Conservation (phyloP, 2,888 invertebrate species). For the Euproctis similis region DNA sequence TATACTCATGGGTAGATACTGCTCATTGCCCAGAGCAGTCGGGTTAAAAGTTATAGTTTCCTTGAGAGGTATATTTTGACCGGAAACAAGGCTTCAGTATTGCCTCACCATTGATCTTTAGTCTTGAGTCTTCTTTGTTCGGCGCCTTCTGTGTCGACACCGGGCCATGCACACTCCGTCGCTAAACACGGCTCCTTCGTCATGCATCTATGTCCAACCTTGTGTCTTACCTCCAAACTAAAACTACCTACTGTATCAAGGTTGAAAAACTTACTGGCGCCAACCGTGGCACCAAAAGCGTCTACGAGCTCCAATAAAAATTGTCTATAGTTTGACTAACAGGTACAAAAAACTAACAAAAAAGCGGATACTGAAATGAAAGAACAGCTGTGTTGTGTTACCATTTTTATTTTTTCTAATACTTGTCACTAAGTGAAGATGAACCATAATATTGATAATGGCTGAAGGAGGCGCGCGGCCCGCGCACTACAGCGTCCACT, state of each 20-base stretch:
- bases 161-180: slow-evolving; percentile 56
- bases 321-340: slow-evolving; percentile 30
- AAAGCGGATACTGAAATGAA: slow-evolving; percentile 72
- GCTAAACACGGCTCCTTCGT: slow-evolving; percentile 41
- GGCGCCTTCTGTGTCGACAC: slow-evolving; percentile 24
- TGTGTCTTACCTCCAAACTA: slow-evolving; percentile 27
- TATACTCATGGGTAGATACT: no score
- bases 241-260: slow-evolving; percentile 27
- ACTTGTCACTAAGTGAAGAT: slow-evolving; percentile 68
- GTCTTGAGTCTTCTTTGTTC: slow-evolving; percentile 32
- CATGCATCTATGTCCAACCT: slow-evolving; percentile 60
- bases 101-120: slow-evolving; percentile 36
- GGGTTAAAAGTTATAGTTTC: no score
- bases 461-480: slow-evolving; percentile 66
- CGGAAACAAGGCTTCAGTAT: slow-evolving; percentile 31
- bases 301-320: slow-evolving; percentile 42
- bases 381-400: slow-evolving; percentile 67
- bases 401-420: slow-evolving; percentile 61
- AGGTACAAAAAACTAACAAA: slow-evolving; percentile 50
- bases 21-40: no score
- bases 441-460: slow-evolving; percentile 61
- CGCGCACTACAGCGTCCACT: slow-evolving; percentile 49
- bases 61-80: slow-evolving; percentile 8
- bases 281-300: slow-evolving; percentile 45
- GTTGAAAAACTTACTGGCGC: slow-evolving; percentile 41